These are phyloP conservation scores for Anguilla obscura DNA, from an alignment of 2,797 vertebrate species.

Conservation along the genomic window DNA sequence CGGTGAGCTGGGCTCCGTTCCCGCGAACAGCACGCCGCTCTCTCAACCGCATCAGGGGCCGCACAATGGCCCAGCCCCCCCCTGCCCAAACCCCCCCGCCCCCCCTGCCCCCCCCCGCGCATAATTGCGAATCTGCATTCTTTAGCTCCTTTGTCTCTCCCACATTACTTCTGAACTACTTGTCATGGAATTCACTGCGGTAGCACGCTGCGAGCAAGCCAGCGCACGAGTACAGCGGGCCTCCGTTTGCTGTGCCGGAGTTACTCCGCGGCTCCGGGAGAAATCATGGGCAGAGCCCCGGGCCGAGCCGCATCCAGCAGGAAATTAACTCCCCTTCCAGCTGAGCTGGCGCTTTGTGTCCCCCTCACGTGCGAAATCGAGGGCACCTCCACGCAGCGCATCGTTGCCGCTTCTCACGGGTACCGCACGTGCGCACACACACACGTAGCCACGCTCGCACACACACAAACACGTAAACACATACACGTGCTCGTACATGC, in stretches of 20 bases:
- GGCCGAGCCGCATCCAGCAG: conserved; percentile 38
- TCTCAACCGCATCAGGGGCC: conserved; percentile 50
- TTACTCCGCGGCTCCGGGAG: neutral
- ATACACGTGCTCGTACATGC: neutral
- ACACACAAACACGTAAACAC: neutral
- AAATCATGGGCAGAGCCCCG: conserved; percentile 27
- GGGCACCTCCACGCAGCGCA: neutral
- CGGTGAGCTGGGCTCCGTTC: conserved; percentile 38
- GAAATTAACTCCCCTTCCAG: conserved; percentile 48
- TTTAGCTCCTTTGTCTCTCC: conserved; percentile 71
- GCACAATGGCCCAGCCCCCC: conserved; percentile 52
- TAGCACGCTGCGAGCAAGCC: conserved; percentile 52
- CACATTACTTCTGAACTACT: conserved; percentile 81
- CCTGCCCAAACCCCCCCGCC: conserved; percentile 15
- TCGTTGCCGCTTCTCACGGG: neutral
- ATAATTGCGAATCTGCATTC: conserved; percentile 71
- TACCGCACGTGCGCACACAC: neutral
- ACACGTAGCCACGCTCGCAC: neutral
- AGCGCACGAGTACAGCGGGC: conserved; percentile 54
- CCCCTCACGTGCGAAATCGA: neutral
- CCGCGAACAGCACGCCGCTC: conserved; percentile 53
- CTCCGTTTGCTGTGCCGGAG: conserved; percentile 59
- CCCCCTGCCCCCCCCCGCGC: conserved; percentile 47
- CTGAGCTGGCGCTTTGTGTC: conserved; percentile 38
- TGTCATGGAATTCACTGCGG: conserved; percentile 73